Percentiles rank a stretch among this genome's conserved stretches.
Evolutionary conservation across 2,797 vertebrate genomes (phyloP).

Genomic region (Cheirogaleus major): DNA sequence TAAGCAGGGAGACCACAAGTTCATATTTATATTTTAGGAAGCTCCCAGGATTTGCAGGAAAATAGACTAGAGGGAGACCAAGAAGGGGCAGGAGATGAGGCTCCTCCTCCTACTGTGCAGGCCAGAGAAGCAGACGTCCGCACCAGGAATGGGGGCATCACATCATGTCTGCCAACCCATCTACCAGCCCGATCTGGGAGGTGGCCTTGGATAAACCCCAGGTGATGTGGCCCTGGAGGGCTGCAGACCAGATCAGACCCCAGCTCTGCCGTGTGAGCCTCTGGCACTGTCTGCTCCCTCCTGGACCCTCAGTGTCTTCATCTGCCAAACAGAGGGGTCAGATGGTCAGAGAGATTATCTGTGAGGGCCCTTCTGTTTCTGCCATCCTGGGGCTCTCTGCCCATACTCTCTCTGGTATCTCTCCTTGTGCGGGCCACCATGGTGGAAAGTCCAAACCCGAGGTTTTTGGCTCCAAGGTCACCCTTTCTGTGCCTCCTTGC

Average conservation of each 20-base stretch:
- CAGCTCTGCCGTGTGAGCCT: not conserved
- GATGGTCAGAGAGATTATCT: not conserved
- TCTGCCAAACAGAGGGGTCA: not conserved
- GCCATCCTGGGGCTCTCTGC: not conserved
- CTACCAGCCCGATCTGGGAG: not conserved
- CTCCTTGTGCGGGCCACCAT: not conserved
- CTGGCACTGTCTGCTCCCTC: not conserved
- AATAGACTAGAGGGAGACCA: not conserved
- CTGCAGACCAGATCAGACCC: not conserved
- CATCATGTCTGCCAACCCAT: not conserved
- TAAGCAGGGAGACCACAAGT: not conserved
- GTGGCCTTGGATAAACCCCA: not conserved
- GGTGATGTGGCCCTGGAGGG: not conserved
- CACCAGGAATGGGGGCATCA: not conserved
- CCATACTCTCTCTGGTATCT: not conserved
- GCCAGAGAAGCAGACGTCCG: not conserved
- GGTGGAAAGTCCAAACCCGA: not conserved
- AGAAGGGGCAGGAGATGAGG: not conserved
- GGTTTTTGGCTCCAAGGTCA: not conserved
- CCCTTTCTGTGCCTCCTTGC: not conserved
- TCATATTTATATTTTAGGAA: not conserved
- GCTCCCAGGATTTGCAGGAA: not conserved
- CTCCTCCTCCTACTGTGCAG: not conserved
- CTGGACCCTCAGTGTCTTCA: not conserved
- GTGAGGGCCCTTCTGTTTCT: not conserved